A percentile compares a stretch with the other conserved stretches of the same genome.
phyloP scores from a whole-genome alignment of 2,888 invertebrate genomes.

The Sericinus montela region DNA sequence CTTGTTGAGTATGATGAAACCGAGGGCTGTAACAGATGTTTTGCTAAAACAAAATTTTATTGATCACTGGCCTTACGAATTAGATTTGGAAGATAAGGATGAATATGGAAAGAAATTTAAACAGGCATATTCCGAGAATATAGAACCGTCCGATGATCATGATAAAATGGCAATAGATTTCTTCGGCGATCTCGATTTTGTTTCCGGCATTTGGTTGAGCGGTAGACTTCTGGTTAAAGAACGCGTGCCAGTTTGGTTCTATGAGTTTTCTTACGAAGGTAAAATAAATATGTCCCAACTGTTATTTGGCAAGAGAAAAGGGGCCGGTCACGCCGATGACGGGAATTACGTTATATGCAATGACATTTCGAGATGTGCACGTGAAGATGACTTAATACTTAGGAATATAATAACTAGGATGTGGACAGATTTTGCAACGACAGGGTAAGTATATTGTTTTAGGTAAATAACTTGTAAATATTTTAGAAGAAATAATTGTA shows the following conservation, averaged over 20 bases:
- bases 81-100: constrained; percentile 25
- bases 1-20: constrained; percentile 36
- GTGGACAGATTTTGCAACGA: constrained; percentile 39
- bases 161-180: constrained; percentile 36
- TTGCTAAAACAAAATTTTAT: constrained; percentile 30
- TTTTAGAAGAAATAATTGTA: too few species aligned
- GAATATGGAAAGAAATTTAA: constrained; percentile 19
- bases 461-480: too few species aligned
- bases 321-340: constrained; percentile 42
- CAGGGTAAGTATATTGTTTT: neutral
- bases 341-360: constrained; percentile 26
- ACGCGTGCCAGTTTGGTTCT: constrained; percentile 33
- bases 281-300: constrained; percentile 30
- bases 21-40: constrained; percentile 29
- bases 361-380: constrained; percentile 13
- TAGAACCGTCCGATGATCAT: constrained; percentile 24
- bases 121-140: neutral
- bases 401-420: constrained; percentile 35
- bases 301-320: constrained; percentile 28
- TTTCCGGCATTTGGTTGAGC: constrained; percentile 33
- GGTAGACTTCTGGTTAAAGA: constrained; percentile 26
- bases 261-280: constrained; percentile 40
- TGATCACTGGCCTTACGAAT: constrained; percentile 29
- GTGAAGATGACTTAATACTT: constrained; percentile 27
- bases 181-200: constrained; percentile 39